Base-by-base conservation (phyloP, 1,140 invertebrate species). In the Sogatella furcifera region DNA sequence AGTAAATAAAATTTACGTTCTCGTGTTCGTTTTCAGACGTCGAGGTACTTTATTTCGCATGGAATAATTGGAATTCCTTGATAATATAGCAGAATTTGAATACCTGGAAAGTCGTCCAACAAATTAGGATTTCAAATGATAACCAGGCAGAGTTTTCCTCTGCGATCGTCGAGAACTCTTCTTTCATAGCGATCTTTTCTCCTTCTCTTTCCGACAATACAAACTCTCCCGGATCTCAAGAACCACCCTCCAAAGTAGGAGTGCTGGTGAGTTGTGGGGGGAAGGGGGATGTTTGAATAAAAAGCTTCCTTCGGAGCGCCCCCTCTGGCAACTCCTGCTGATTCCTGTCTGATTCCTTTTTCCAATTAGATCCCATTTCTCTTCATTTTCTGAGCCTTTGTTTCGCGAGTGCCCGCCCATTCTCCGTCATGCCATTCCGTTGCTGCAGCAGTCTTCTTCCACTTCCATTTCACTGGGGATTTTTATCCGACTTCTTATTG, bases 111-210 rank as follows among this genome's bases (percentile, higher is more conserved):
- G 43, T 44, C 43, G 43, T 28, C 43, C 17, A 44, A 17, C 46
- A 49, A 49, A 49, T 49, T 49, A 49, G 46, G 46, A 49, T 49
- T 49, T 49, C 46, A 49, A 49, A 49, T 49, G 46, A 49, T 49
- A 49, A 49, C 46, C 46, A 49, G 15, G 15, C 46, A 9, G 21
- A 49, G 46, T 49, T 17, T 19, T 49, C 46, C 8, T 49, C 15
- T 19, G 17, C 17, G 17, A 14, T 44, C 43, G 24, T 13, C 11
- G 34, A 38, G 34, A 38, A 38, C 34, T 38, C 34, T 38, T 38
- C 34, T 38, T 38, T 38, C 34, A 38, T 38, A 13, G 34, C 34
- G 34, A 4, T 38, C 34, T 38, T 38, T 38, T 38, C 34, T 38
- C 34, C 34, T 38, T 38, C 34, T 38, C 8, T 38, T 38, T 38